Evolutionary conservation across 2,888 invertebrate genomes (phyloP), one percentile per base, ranked within the genome.

Genomic region (Metellina segmentata): DNA sequence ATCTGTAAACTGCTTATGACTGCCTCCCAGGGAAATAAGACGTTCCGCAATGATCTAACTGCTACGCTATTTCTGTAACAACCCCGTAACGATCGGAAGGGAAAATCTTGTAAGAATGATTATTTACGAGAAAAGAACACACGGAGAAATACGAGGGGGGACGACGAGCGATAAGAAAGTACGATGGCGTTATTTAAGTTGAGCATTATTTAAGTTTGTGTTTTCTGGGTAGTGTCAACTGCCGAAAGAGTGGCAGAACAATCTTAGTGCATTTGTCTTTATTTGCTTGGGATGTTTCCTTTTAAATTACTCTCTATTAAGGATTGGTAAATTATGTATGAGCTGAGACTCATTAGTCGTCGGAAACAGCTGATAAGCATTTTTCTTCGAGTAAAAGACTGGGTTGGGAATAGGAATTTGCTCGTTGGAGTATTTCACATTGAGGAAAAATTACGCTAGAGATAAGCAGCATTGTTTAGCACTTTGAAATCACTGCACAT

Each of bases 1-100:
- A 86, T 86, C 49, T 0, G 70, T 71, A 81, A 81, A 70, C 49
- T 81, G 81, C 78, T 86, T 69, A 77, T 61, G 77, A 86, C 72
- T 74, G 20, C 51, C 19, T 72, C 6, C 16, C 69, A 20, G 49
- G 70, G 70, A 79, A 87, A 87, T 72, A 81, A 87, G 71, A 71
- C 71, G 79, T 61, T 79, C n/a, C 71, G 48, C 87, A 51, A 79
- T 72, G 79, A 81, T 87, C 69, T 86, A 86, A 86, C 78, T 78
- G 70, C 87, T 4, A 53, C 9, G 49, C 16, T 78, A 86, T 86
- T 86, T 78, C 69, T 69, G 69, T 86, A 78, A 86, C 85, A 86
- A 78, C 70, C 69, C 16, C 8, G 70, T 78, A 86, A 86, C 70
- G 77, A 86, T 78, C 48, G 20, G 7, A 6, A 19, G 20, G 7